These are phyloP conservation scores for Nesoenas mayeri DNA, from an alignment of 2,113 vertebrate genomes.

Conservation along the genomic window DNA sequence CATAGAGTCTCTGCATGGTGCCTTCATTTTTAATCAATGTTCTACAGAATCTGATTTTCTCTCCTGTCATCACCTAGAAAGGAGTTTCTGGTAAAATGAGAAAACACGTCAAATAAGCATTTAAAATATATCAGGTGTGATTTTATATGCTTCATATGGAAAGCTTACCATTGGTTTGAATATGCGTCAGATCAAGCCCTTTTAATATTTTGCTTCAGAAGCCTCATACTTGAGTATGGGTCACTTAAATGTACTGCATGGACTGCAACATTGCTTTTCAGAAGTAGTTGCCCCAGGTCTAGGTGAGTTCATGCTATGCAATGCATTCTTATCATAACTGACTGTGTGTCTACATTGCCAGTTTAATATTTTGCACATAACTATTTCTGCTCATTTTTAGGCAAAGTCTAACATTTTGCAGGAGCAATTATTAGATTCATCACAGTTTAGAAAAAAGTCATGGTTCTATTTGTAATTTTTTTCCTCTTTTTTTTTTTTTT, in stretches of 20 bases:
- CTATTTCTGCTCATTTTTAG: background rate
- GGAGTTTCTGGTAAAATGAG: background rate
- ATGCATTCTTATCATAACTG: background rate
- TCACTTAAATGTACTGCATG: background rate
- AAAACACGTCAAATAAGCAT: background rate
- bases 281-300: background rate
- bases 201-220: background rate
- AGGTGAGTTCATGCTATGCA: background rate
- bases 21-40: background rate
- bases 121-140: background rate
- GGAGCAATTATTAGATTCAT: background rate
- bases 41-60: background rate
- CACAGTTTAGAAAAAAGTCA: background rate
- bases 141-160: background rate
- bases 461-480: background rate
- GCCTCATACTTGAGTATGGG: background rate
- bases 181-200: background rate
- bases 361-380: background rate
- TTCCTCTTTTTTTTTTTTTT: background rate
- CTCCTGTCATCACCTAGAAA: background rate
- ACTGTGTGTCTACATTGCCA: background rate
- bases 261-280: background rate
- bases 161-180: background rate
- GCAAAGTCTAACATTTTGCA: background rate
- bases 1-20: background rate